These are phyloP conservation scores for Arctia plantaginis DNA, from an alignment of 2,888 invertebrate species.

Conservation along the genomic window DNA sequence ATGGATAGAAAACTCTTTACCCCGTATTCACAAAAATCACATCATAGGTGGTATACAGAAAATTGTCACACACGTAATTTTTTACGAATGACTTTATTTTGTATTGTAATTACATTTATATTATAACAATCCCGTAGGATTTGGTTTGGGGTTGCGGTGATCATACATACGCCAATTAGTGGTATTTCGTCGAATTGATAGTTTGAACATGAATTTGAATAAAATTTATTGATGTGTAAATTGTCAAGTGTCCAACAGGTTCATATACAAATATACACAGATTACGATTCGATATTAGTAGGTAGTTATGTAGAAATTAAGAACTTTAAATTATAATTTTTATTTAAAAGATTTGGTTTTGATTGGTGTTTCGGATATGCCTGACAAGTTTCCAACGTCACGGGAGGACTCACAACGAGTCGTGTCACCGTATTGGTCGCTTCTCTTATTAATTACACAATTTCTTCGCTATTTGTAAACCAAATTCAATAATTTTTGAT, in stretches of 20 bases:
- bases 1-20: too few relatives aligned
- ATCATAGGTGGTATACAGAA: too few relatives aligned
- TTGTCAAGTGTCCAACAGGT: neutral
- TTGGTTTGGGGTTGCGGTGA: neutral
- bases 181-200: neutral
- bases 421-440: neutral
- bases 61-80: too few relatives aligned
- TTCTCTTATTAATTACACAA: too few relatives aligned
- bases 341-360: neutral
- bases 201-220: conserved; percentile 13
- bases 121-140: neutral
- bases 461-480: too few relatives aligned
- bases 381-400: neutral
- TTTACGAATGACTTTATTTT: too few relatives aligned
- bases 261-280: neutral
- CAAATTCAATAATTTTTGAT: too few relatives aligned
- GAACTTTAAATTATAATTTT: too few relatives aligned
- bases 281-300: neutral
- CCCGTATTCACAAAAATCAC: too few relatives aligned
- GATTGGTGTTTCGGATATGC: neutral
- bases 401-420: too few relatives aligned
- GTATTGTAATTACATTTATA: neutral
- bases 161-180: conserved; percentile 13
- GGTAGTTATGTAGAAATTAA: too few relatives aligned
- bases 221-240: conserved; percentile 12